Evolutionary conservation across 2,888 invertebrate genomes (phyloP).

Genomic region (Anthrax anthrax): DNA sequence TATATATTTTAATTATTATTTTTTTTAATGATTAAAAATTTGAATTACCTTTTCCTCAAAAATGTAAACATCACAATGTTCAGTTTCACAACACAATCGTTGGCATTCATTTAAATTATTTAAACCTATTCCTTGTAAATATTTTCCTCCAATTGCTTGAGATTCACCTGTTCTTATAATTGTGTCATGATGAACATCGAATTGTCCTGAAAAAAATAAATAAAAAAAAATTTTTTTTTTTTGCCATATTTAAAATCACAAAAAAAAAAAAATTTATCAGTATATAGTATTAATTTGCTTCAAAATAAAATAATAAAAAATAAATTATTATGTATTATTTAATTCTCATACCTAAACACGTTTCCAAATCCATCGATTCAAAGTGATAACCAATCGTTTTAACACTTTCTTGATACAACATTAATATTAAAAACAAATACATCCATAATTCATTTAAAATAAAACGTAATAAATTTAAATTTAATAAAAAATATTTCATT

Average conservation of each 20-base stretch:
- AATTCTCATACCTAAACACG: slow-evolving; percentile 26
- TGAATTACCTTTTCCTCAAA: slow-evolving; percentile 88
- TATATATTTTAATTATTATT: too few relatives aligned
- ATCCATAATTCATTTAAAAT: not conserved
- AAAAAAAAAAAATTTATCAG: not conserved
- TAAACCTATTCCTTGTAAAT: slow-evolving; percentile 71
- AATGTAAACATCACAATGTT: slow-evolving; percentile 78
- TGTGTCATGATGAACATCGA: slow-evolving; percentile 75
- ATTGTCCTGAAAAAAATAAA: slow-evolving; percentile 32
- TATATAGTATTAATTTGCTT: too few relatives aligned
- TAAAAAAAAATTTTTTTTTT: not conserved
- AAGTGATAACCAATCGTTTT: slow-evolving; percentile 9
- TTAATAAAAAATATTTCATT: too few relatives aligned
- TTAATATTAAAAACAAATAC: slow-evolving; percentile 5
- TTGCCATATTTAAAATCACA: not conserved
- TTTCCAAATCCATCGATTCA: slow-evolving; percentile 31
- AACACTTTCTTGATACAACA: slow-evolving; percentile 1
- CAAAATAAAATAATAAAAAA: too few relatives aligned
- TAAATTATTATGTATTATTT: too few relatives aligned
- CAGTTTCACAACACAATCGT: slow-evolving; percentile 74
- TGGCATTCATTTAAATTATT: slow-evolving; percentile 69
- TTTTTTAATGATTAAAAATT: too few relatives aligned
- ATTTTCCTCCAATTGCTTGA: slow-evolving; percentile 74
- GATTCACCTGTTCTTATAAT: slow-evolving; percentile 86
- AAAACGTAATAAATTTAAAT: not conserved